Percentiles rank a stretch among this genome's conserved stretches.
phyloP scores from a whole-genome alignment of 2,113 vertebrate genomes.

The Pontoporia blainvillei region DNA sequence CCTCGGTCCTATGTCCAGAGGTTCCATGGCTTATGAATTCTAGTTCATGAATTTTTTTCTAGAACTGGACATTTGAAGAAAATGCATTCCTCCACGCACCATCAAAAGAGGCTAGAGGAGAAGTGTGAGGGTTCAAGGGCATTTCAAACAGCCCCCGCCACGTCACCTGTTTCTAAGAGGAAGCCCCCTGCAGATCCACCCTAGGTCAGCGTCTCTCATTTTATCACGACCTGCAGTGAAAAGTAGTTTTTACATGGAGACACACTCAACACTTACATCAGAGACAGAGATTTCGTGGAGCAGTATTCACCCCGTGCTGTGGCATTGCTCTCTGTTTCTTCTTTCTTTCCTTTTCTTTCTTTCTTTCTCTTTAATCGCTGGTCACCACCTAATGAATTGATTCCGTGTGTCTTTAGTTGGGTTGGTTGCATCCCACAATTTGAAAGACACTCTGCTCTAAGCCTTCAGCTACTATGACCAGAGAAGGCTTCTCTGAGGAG shows the following conservation, averaged over 20 bases:
- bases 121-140: not conserved
- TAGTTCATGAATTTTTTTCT: not conserved
- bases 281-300: not conserved
- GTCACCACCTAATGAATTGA: not conserved
- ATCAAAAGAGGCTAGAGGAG: not conserved
- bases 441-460: not conserved
- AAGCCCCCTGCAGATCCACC: not conserved
- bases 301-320: not conserved
- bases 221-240: not conserved
- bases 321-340: not conserved
- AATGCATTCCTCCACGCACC: not conserved
- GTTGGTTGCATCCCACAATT: not conserved
- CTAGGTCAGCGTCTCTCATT: not conserved
- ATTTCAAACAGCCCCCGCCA: not conserved
- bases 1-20: not conserved
- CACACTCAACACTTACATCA: not conserved
- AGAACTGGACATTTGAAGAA: slow-evolving; percentile 4
- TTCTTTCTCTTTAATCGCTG: not conserved
- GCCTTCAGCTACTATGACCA: not conserved
- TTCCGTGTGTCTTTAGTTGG: not conserved
- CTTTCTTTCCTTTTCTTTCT: not conserved
- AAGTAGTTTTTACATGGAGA: not conserved
- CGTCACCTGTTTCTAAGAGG: not conserved
- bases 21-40: not conserved
- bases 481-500: not conserved